Evolutionary conservation across 2,888 invertebrate genomes (phyloP), one percentile per base, ranked within the genome.

Genomic region (Trisateles emortualis): DNA sequence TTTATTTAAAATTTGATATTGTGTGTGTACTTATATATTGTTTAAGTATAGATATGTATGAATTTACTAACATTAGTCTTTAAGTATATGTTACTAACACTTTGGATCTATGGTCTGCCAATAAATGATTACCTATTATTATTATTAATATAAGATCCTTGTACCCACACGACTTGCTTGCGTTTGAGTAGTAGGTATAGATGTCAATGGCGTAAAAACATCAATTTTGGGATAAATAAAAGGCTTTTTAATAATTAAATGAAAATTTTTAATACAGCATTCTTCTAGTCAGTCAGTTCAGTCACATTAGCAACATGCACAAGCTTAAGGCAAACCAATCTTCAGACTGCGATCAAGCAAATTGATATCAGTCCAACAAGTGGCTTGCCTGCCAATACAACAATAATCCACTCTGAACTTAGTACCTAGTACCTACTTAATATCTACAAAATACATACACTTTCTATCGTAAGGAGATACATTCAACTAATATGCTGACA

Each of bases 231-330:
- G 19, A 19, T 19, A 29, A 76, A 74, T 72, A 52, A 78, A 68
- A 73, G 58, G 22, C 60, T 45, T 44, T 39, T 48, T n/a, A 41
- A 52, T 39, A 58, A 58, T 60, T 68, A 63, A 51, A 59, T 68
- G 69, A 40, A 36, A 63, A 46, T 59, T 14, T 81, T 77, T 81
- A 81, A 77, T 83, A 83, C 77, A 84, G 79, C 79, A 83, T 83
- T 76, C 81, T 78, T 79, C 80, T 86, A 86, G 74, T 87, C 86
- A 84, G 83, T 86, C 87, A 78, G 51, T 72, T 67, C 71, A 76
- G 63, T 71, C 67, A 66, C 46, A 67, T 58, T 67, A 59, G 55
- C 52, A 58, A 17, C 47, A 58, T 41, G 54, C 50, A 16, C 52
- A 49, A 62, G 61, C 53, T 32, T 44, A 44, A 6, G 33, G 43